Percentiles rank a stretch among this genome's conserved stretches.
phyloP scores from a whole-genome alignment of 2,797 vertebrate genomes.

The Neosalanx taihuensis region DNA sequence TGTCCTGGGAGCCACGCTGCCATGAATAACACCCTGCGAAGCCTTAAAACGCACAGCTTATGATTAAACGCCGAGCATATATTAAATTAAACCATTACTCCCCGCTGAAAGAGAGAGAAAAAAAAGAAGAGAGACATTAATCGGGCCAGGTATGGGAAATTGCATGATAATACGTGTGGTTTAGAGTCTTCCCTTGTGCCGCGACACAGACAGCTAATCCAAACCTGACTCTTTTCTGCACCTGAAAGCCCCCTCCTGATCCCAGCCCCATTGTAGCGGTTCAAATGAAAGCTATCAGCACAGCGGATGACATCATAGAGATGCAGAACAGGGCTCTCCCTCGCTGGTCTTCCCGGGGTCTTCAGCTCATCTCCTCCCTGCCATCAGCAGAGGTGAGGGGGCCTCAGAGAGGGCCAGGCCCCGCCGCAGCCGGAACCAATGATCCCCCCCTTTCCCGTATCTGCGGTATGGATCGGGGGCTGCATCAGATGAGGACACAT shows the following conservation, averaged over 20 bases:
- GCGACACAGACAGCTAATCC: slow-evolving; percentile 60
- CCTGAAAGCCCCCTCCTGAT: slow-evolving; percentile 66
- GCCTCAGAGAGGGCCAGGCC: not conserved
- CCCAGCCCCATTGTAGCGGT: slow-evolving; percentile 62
- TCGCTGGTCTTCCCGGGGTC: slow-evolving; percentile 40
- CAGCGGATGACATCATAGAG: slow-evolving; percentile 55
- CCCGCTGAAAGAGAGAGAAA: slow-evolving; percentile 28
- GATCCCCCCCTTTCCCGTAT: not conserved
- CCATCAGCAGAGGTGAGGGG: slow-evolving; percentile 46
- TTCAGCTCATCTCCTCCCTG: slow-evolving; percentile 44
- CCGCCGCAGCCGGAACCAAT: too few species aligned
- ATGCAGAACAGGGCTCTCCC: slow-evolving; percentile 50
- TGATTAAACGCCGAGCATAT: slow-evolving; percentile 62
- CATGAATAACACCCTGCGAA: slow-evolving; percentile 46
- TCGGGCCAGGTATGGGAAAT: slow-evolving; percentile 61
- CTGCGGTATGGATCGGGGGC: not conserved
- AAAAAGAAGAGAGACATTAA: slow-evolving; percentile 59
- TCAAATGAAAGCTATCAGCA: slow-evolving; percentile 61
- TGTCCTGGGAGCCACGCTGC: slow-evolving; percentile 38
- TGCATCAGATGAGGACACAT: not conserved
- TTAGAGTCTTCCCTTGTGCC: slow-evolving; percentile 48
- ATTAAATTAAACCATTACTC: slow-evolving; percentile 65
- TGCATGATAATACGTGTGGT: slow-evolving; percentile 58
- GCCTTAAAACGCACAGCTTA: slow-evolving; percentile 52
- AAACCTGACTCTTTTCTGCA: slow-evolving; percentile 49